Evolutionary conservation across 2,797 vertebrate genomes (phyloP), one percentile per base, ranked within the genome.

Genomic region (Cossypha heuglini): DNA sequence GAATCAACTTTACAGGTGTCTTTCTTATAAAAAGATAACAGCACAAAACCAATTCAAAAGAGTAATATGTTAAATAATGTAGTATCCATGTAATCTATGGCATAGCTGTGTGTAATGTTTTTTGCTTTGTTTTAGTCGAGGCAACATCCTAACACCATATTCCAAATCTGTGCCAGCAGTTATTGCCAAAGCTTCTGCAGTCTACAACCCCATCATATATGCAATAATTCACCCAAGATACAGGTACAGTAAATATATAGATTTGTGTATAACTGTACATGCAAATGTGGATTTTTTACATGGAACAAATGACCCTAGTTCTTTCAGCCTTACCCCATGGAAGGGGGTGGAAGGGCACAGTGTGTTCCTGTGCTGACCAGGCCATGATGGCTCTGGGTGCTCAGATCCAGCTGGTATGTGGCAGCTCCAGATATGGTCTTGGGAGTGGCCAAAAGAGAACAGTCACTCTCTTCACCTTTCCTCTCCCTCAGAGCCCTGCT

Each of bases 181-280:
- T 92, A 98, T 99, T 92, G 99, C 99, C 75, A 99, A 99, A 94
- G 98, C 98, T 63, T 99, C 99, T 25, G 97, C 99, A 16, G 97
- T 99, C 96, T 99, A 99, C 98, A 99, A 99, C 71, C 99, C 99
- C 80, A 98, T 99, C 93, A 99, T 99, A 95, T 99, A 99, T 66
- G 98, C 98, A 68, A 99, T 99, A 91, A 98, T 98, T 94, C 99
- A 99, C 95, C 98, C 98, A 85, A 98, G 98, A 97, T 99, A 99
- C 98, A 98, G 98, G 98, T 99, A 97, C 29, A 89, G 92, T 97
- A 92, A 90, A 71, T 58, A 5, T 16, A 72, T 82, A 74, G 58
- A 48, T 91, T 73, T 86, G 46, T 86, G 42, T 64, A 9, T 83
- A 72, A 86, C 28, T 85, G 38, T 66, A n/a, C 35, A 4, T 38